Percentiles rank a stretch among this genome's conserved stretches.
phyloP scores from a whole-genome alignment of 1,140 invertebrate genomes.

The Temnothorax longispinosus region DNA sequence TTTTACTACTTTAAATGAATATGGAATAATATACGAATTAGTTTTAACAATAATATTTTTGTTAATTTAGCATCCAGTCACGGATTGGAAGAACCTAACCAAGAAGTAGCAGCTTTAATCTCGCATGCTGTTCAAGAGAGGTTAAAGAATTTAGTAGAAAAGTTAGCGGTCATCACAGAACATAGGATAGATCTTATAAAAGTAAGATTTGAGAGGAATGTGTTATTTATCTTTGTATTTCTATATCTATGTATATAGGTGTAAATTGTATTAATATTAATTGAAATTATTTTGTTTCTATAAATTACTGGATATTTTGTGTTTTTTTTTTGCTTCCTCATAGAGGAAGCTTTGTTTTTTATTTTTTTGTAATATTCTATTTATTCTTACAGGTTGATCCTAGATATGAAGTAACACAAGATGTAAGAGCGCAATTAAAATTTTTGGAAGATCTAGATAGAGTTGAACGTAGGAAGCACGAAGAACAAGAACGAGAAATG shows the following conservation, averaged over 20 bases:
- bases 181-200: constrained; percentile 97
- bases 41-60: constrained; percentile 38
- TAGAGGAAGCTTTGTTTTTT: neutral
- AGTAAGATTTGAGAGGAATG: constrained; percentile 83
- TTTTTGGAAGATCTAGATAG: constrained; percentile 98
- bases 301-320: constrained; percentile 4
- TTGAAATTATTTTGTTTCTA: constrained; percentile 20
- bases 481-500: constrained; percentile 97
- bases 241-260: neutral
- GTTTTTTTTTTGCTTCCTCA: neutral
- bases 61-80: constrained; percentile 88
- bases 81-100: constrained; percentile 94
- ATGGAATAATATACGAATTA: neutral
- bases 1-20: neutral
- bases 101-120: constrained; percentile 95
- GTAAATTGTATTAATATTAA: neutral
- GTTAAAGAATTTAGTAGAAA: constrained; percentile 96
- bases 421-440: constrained; percentile 97
- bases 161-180: constrained; percentile 97
- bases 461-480: constrained; percentile 96
- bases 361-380: neutral
- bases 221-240: neutral
- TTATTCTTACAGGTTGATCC: constrained; percentile 90
- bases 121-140: constrained; percentile 98
- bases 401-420: constrained; percentile 95